Conservation (phyloP, 1,140 invertebrate species). For the Holotrichia oblita region DNA sequence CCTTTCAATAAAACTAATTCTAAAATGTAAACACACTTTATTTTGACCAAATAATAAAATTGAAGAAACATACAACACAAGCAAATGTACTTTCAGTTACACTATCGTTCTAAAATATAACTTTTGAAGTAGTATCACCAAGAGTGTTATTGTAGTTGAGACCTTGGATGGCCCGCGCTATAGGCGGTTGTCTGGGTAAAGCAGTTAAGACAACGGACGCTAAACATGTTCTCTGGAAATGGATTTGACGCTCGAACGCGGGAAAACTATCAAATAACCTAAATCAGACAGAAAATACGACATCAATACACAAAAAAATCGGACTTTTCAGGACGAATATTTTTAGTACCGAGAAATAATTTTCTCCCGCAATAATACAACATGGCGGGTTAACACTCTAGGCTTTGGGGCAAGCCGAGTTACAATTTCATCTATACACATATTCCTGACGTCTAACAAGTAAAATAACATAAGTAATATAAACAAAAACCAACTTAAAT, state of each 20-base stretch:
- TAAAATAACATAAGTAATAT: constrained; percentile 13
- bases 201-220: constrained; percentile 55
- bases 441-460: constrained; percentile 30
- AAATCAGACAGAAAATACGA: constrained; percentile 51
- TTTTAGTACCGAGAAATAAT: constrained; percentile 39
- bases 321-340: constrained; percentile 42
- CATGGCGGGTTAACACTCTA: constrained; percentile 59
- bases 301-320: constrained; percentile 50
- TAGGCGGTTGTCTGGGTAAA: constrained; percentile 49
- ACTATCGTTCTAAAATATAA: not conserved
- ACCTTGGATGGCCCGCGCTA: constrained; percentile 52
- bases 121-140: constrained; percentile 25
- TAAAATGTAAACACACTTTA: constrained; percentile 32
- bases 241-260: constrained; percentile 56
- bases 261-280: constrained; percentile 56
- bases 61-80: not conserved
- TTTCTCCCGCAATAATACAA: constrained; percentile 53
- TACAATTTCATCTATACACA: constrained; percentile 45
- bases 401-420: constrained; percentile 52
- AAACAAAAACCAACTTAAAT: not conserved
- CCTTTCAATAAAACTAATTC: constrained; percentile 19
- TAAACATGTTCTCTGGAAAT: constrained; percentile 52
- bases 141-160: constrained; percentile 42
- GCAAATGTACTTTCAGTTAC: constrained; percentile 16
- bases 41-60: constrained; percentile 16